phyloP scores from a whole-genome alignment of 2,797 vertebrate species.

The Galago senegalensis region DNA sequence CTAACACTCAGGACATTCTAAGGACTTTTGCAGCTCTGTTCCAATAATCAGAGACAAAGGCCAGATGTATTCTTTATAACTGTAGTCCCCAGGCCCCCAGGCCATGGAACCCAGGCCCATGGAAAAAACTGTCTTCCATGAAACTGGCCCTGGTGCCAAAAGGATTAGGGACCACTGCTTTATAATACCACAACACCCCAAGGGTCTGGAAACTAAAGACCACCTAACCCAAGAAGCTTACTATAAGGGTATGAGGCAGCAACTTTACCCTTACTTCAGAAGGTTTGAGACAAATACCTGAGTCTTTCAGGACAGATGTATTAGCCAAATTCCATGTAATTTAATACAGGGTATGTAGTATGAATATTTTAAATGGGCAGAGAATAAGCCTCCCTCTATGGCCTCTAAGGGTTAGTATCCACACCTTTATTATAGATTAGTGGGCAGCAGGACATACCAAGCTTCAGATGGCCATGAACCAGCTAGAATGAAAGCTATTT shows the following conservation, averaged over 20 bases:
- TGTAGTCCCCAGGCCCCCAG: too few relatives aligned
- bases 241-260: background rate
- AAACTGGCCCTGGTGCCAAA: too few relatives aligned
- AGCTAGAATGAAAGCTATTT: background rate
- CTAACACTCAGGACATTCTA: background rate
- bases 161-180: background rate
- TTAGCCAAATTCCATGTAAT: slow-evolving; percentile 1
- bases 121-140: too few relatives aligned
- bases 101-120: too few relatives aligned
- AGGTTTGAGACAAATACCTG: background rate
- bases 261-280: background rate
- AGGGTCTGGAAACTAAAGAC: background rate
- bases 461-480: background rate
- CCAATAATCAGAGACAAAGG: slow-evolving; percentile 15
- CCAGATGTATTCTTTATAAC: background rate
- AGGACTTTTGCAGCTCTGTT: background rate
- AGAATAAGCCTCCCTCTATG: background rate
- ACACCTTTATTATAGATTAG: background rate
- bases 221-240: background rate
- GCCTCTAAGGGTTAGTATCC: background rate
- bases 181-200: background rate
- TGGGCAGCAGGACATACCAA: background rate
- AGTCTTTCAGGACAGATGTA: background rate
- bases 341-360: background rate
- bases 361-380: background rate